Evolutionary conservation across 2,888 invertebrate species (phyloP), one percentile per base, ranked within the genome.

Genomic region (Melikaiella ostensackeni): DNA sequence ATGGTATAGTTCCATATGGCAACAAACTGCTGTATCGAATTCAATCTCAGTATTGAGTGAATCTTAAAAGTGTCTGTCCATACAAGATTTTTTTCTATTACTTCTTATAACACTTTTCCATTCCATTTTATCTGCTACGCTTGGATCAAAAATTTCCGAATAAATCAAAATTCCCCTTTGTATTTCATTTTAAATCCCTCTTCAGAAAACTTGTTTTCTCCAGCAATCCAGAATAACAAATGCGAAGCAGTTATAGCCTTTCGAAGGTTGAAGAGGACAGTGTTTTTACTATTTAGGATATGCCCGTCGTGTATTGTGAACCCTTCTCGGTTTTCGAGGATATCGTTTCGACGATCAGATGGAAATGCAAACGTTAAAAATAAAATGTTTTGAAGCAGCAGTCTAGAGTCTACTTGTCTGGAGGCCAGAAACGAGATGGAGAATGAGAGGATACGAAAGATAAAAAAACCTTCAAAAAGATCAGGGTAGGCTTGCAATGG

Each of bases 391-490:
- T 30, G 21, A 46, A 70, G 46, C 30, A 66, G 24, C 46, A 13
- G n/a, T 21, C 50, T 9, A 21, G 24, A 66, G 16, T 24, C 38
- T 42, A 66, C n/a, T 50, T 50, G 50, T 33, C 50, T 70, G 64
- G 55, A 50, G 76, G 79, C 77, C 76, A 76, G 78, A 77, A 63
- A 66, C 64, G 63, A 77, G 62, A 57, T 35, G 74, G 57, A 46
- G 46, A 77, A 55, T 30, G 46, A 66, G 24, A 50, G 2, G 19
- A 27, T 5, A 50, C n/a, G 27, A 19, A 50, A 27, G 66, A 9
- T 46, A 50, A 70, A 30, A 21, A 24, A 21, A 16, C 7, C 24
- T 46, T 27, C 24, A n/a, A 57, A 77, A 30, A 57, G 24, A 13
- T 57, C 13, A 24, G 21, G n/a, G 33, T 19, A 30, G 35, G 35